Evolutionary conservation across 2,113 vertebrate genomes (phyloP).

Genomic region (Leptobrachium leishanense): DNA sequence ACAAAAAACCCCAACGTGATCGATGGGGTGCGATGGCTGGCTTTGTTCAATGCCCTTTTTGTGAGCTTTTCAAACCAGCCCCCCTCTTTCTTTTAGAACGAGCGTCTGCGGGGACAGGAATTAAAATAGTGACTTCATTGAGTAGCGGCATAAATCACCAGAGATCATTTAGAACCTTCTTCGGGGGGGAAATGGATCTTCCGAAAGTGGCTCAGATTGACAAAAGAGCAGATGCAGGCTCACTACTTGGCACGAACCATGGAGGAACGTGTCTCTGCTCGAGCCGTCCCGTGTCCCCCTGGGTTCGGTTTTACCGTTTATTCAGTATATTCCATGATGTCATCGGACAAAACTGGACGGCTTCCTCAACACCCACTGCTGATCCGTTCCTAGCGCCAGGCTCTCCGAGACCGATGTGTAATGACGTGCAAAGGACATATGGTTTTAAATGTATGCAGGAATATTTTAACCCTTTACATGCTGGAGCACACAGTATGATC

Average conservation of each 20-base stretch:
- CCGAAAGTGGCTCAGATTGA: neutral
- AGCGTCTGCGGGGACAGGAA: neutral
- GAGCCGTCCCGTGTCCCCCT: neutral
- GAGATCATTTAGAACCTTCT: constrained; percentile 4
- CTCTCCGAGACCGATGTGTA: too few species aligned
- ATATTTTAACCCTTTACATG: too few species aligned
- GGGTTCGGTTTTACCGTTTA: neutral
- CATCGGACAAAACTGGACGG: too few species aligned
- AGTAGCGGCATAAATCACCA: neutral
- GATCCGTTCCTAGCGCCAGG: too few species aligned
- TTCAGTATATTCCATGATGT: too few species aligned
- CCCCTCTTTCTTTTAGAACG: neutral
- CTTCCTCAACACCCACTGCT: too few species aligned
- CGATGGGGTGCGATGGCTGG: constrained; percentile 3
- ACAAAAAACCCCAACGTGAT: neutral
- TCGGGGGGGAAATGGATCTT: constrained; percentile 9
- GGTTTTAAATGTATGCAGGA: too few species aligned
- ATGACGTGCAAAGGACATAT: too few species aligned
- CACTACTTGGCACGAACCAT: neutral
- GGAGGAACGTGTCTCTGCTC: neutral
- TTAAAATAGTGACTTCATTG: constrained; percentile 10
- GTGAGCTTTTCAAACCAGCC: neutral
- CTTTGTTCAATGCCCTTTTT: constrained; percentile 20
- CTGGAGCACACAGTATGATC: too few species aligned
- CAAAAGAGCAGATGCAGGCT: constrained; percentile 17